Percentiles rank a stretch among this genome's conserved stretches.
Conservation (phyloP, 2,888 invertebrate species). For the Lymantria dispar region DNA sequence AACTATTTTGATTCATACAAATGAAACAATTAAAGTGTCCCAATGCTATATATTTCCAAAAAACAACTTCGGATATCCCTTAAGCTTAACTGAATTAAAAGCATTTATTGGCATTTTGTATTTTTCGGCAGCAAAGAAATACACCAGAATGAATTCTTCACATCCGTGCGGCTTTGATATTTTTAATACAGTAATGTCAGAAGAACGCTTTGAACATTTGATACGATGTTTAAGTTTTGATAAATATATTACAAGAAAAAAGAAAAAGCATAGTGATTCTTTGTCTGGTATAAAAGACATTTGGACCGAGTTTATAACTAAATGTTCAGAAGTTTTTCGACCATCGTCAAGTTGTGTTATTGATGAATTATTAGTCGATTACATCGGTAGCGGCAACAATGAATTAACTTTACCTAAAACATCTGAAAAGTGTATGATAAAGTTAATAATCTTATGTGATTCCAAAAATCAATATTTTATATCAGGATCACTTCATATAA, state of each 20-base stretch:
- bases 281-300: background rate
- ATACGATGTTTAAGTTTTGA: constrained; percentile 3
- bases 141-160: background rate
- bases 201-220: constrained; percentile 3
- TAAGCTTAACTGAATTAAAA: constrained; percentile 1
- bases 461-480: constrained; percentile 1
- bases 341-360: constrained; percentile 3
- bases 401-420: background rate
- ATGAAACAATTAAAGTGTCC: constrained; percentile 2
- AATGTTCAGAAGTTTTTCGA: constrained; percentile 1
- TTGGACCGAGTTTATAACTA: constrained; percentile 1
- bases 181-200: constrained; percentile 1
- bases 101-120: constrained; percentile 6
- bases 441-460: constrained; percentile 2
- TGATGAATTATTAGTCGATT: constrained; percentile 2
- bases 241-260: background rate
- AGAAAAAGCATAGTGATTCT: background rate
- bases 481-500: background rate
- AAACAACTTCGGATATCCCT: background rate
- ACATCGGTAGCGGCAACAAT: background rate
- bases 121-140: background rate
- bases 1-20: constrained; percentile 4
- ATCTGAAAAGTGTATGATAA: background rate
- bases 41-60: background rate
- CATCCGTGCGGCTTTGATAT: background rate